Evolutionary conservation across 2,888 invertebrate genomes (phyloP), one percentile per base, ranked within the genome.

Genomic region (Brassicogethes aeneus): DNA sequence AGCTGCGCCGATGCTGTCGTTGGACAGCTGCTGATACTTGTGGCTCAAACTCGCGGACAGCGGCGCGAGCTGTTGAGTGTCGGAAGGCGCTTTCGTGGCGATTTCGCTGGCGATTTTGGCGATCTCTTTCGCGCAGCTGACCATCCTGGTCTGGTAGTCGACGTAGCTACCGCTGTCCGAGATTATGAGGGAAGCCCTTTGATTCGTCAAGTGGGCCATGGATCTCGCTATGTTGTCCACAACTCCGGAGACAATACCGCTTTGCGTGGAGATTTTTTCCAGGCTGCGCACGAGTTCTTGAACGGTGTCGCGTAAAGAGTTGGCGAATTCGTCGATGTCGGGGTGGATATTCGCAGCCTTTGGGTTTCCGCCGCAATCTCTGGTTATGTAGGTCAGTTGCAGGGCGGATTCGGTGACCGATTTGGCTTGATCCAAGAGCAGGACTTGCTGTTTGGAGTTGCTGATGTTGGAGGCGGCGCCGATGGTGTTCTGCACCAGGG

Each of bases 61-160:
- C 29, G 82, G 79, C 2, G 94, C 93, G 15, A 96, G 45, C 40
- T 57, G 58, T 40, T 61, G 61, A 3, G 85, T 80, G 60, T 91
- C 87, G 0, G 81, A 81, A 2, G 80, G 77, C 0, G 87, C 82
- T 68, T 90, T 92, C 3, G 86, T 82, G 36, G 81, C 87, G 83
- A 97, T 95, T 63, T 97, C 96, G 39, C 94, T 91, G 3, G 95
- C 84, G 40, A 92, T 75, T 36, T 87, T 75, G 0, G 93, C 90
- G 48, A 99, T 93, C 66, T 96, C 93, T 70, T 96, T 96, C 15
- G 92, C 86, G 35, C 85, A 80, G 48, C 85, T 85, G 16, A 97
- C 93, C 95, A 99, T 97, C 45, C 93, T 75, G 0, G 96, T 94
- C 71, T 99, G 99, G 65, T 91, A 95, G 70, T 96, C 95, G 2